phyloP scores from a whole-genome alignment of 2,113 vertebrate genomes.

The Labeo catla region DNA sequence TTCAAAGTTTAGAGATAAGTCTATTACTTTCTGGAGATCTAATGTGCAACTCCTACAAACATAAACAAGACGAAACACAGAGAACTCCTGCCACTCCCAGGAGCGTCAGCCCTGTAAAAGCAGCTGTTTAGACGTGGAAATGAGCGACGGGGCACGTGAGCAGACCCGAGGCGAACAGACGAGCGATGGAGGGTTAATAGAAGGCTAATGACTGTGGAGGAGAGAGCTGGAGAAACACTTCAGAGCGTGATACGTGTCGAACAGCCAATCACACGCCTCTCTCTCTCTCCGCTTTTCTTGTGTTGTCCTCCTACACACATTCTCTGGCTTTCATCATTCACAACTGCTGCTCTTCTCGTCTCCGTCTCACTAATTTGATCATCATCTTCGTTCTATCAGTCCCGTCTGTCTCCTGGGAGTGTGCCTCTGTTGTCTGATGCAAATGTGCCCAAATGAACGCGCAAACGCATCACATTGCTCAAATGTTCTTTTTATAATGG shows the following conservation, averaged over 20 bases:
- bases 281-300: conserved; percentile 35
- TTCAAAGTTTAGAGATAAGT: not conserved
- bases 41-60: not conserved
- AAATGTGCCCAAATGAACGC: not conserved
- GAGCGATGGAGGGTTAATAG: conserved; percentile 79
- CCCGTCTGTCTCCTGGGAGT: conserved; percentile 12
- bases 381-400: conserved; percentile 18
- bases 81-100: not conserved
- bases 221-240: conserved; percentile 77
- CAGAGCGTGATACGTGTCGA: conserved; percentile 72
- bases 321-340: conserved; percentile 50
- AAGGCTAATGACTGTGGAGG: conserved; percentile 78
- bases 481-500: not conserved
- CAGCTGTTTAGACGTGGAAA: conserved; percentile 4
- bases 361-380: conserved; percentile 19
- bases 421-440: not conserved
- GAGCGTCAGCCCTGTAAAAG: not conserved
- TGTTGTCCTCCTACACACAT: conserved; percentile 38
- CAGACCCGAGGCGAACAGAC: conserved; percentile 50
- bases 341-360: conserved; percentile 47
- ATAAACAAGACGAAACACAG: not conserved
- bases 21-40: not conserved
- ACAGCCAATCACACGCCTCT: conserved; percentile 67
- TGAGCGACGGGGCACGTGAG: not conserved
- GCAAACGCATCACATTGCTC: not conserved